Evolutionary conservation across 1,140 invertebrate genomes (phyloP), one percentile per base, ranked within the genome.

Genomic region (Teleogryllus occipitalis): DNA sequence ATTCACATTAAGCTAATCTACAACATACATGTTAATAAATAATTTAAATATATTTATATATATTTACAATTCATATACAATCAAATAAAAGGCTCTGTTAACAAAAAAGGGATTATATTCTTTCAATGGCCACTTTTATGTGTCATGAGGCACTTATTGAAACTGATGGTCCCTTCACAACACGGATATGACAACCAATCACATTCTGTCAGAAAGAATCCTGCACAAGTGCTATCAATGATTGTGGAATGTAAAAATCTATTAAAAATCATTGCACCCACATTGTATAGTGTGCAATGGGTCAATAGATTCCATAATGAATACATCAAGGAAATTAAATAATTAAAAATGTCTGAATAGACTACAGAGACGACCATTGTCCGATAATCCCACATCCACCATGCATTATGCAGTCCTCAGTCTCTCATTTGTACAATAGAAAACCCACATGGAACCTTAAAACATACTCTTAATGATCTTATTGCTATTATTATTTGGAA

Each of bases 31-130:
- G 27, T 27, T 6, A 78, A 78, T 78, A 78, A 78, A 78, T 78
- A 78, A 78, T 74, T 78, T 78, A 78, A 78, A 78, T 78, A 78
- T 27, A 18, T 78, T 48, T 65, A 74, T 73, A 78, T 54, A 78
- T 65, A 65, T 14, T 65, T 10, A 65, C 10, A 39, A 39, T 39
- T 39, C 27, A 65, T 65, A 65, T 65, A 65, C 54, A 65, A 65
- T 65, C 54, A 65, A 65, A 65, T 65, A 65, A 65, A 65, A 65
- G 18, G 54, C 18, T 65, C 54, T 65, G 54, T 14, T 65, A 65
- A 65, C 54, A 65, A 10, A 65, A 10, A 65, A 65, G 10, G 54
- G 18, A 65, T 65, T 65, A 65, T 65, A 39, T 39, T 39, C 27
- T 39, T 39, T 39, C 27, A 39, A 39, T 39, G 27, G 27, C 27